Base-by-base conservation (phyloP, 2,888 invertebrate species). In the Willowsia nigromaculata region DNA sequence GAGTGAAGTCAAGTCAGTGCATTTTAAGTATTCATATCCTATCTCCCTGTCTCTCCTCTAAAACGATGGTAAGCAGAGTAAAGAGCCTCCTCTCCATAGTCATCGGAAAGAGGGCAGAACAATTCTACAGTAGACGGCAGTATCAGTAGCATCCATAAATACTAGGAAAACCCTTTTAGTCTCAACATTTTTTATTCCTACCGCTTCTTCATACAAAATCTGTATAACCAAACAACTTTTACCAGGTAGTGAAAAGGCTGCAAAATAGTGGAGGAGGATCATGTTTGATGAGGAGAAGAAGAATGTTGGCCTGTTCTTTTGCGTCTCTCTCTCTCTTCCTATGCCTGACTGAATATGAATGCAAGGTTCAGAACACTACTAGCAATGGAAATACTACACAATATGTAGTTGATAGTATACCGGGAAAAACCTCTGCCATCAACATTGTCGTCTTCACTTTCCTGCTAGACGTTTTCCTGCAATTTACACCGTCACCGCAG, bases 221-320 rank as follows among this genome's bases (percentile, higher is more conserved):
- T 27, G 27, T 27, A 59, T 59, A 27, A 59, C 18, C 22, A 25
- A 9, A 18, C 22, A 22, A 13, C 3, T 7, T 22, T 7, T 53
- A 53, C 18, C 43, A 43, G 3, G 43, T 4, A 37, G 43, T 43
- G 43, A 9, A 6, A 43, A 43, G 11, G 9, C 9, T 13, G 11
- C 43, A 43, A 43, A 13, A 13, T n/a, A n/a, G n/a, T 43, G 43
- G 3, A 43, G 43, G 9, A 13, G 1, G 9, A 81, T 81, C 65
- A 43, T 43, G 22, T 43, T 62, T 81, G 81, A 81, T 65, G 81
- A 81, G 37, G 43, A 81, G 43, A 59, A 80, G 25, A 30, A 62
- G 43, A 81, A 81, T 81, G 65, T 81, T 81, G 80, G 59, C 15
- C 37, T 40, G 80, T 80, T 43, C 37, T 62, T 78, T 18, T n/a